Base-by-base conservation (phyloP, 2,888 invertebrate species). In the Tholera decimalis region DNA sequence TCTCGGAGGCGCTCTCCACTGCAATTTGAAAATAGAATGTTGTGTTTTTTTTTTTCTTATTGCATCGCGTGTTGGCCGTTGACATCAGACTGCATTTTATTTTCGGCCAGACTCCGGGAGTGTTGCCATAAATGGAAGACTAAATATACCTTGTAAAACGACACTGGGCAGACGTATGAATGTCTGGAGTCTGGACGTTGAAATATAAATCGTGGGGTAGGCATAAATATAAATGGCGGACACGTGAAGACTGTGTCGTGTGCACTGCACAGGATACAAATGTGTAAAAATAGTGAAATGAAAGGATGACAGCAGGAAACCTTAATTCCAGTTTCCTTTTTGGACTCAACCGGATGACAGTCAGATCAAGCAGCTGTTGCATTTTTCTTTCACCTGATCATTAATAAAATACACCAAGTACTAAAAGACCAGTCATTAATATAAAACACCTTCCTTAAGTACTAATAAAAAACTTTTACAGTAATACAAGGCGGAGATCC, bases 1-100 rank as follows among this genome's bases (percentile, higher is more conserved):
- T 84, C 84, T 86, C 84, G 77, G 72, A 78, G 80, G 80, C 77
- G 86, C 86, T 87, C 89, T 87, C 87, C 88, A 87, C 87, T 91
- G 91, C 91, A 91, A 91, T 91, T 93, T 93, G 89, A 91, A 93
- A 93, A 93, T 93, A 94, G 94, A 94, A 91, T 80, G 74, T 59
- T 61, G 81, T 73, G 57, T 84, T 89, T 30, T 66, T 30, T 66
- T 37, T 88, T 92, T 91, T 91, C 91, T 89, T 90, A 83, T 92
- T 94, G 94, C 94, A 94, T 93, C 88, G 89, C 86, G 80, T 76
- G 82, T 79, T 90, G 94, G 92, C 86, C 93, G 92, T 91, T 92
- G 92, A 91, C 94, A 92, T 91, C 88, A 76, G 84, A 84, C 86
- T 91, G 92, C 92, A 92, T 89, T 83, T 88, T 93, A 94, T 94